Evolutionary conservation across 2,113 vertebrate species (phyloP).

Genomic region (Chaetorhynchus papuensis): DNA sequence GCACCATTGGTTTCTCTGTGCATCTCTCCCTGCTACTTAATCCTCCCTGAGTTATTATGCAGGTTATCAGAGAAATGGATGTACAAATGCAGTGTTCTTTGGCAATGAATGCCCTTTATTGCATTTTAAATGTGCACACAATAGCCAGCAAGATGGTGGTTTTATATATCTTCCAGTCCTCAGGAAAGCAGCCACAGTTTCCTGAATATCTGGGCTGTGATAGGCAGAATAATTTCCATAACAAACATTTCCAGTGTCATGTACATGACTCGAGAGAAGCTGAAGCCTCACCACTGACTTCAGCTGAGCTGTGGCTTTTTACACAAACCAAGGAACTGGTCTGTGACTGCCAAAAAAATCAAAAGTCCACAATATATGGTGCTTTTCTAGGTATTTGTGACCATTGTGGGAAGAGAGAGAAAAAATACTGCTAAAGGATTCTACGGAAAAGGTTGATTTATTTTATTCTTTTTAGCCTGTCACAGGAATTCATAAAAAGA

Average conservation of each 20-base stretch:
- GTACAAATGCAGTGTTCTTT: background rate
- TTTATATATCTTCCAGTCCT: background rate
- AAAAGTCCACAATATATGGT: background rate
- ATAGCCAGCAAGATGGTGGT: background rate
- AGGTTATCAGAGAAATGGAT: background rate
- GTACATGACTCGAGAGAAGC: background rate
- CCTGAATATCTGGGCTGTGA: background rate
- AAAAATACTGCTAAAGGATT: background rate
- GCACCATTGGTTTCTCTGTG: background rate
- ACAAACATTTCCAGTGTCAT: background rate
- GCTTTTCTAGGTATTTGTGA: background rate
- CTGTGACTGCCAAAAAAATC: background rate
- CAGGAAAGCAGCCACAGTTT: background rate
- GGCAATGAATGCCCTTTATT: background rate
- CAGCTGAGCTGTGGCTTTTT: background rate
- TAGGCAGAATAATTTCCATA: conserved; percentile 1
- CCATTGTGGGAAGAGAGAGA: background rate
- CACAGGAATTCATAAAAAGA: background rate
- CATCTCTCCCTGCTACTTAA: background rate
- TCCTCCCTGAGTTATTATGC: background rate
- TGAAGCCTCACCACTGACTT: background rate
- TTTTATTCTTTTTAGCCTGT: background rate
- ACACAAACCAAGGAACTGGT: background rate
- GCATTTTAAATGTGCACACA: background rate
- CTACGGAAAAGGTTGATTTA: background rate